Evolutionary conservation across 2,797 vertebrate genomes (phyloP), one percentile per base, ranked within the genome.

Genomic region (Diplodus sargus): DNA sequence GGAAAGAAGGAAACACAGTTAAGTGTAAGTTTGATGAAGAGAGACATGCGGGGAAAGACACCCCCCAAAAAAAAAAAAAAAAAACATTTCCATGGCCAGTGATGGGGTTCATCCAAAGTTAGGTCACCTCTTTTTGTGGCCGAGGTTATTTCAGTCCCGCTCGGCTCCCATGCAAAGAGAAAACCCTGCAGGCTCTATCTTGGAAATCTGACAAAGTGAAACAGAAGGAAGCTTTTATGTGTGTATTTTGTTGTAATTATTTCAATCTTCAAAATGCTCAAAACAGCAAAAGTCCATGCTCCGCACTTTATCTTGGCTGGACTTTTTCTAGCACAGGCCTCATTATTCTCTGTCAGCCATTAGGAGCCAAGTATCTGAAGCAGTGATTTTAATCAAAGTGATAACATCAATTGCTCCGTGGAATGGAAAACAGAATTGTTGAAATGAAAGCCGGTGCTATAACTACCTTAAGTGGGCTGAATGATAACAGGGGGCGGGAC

Each of bases 151-250:
- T 86, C 71, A 77, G 79, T 70, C 53, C 61, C 16, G 16, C 71
- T 74, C 42, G 47, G 62, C 66, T 82, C 61, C 65, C 51, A 73
- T 83, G 70, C 76, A 83, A 66, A 59, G 61, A 82, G 68, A 90
- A 91, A 91, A 82, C 74, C 86, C 83, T 82, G 84, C 79, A 81
- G 84, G 87, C 85, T 52, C 60, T 91, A 91, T 92, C 88, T 87
- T 79, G 79, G 76, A 85, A 79, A 90, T 89, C 87, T 90, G 76
- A 88, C 81, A 51, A 70, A 78, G 82, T 83, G 51, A 89, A 92
- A 88, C 94, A 94, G 84, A 87, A 90, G 93, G 92, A 93, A 93
- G 84, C 92, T 88, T 91, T 94, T 91, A 94, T 80, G 70, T 28
- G 71, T 90, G 84, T 83, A 91, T 92, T 92, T 93, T 89, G 76